Evolutionary conservation across 2,113 vertebrate species (phyloP).

Genomic region (Sula dactylatra): DNA sequence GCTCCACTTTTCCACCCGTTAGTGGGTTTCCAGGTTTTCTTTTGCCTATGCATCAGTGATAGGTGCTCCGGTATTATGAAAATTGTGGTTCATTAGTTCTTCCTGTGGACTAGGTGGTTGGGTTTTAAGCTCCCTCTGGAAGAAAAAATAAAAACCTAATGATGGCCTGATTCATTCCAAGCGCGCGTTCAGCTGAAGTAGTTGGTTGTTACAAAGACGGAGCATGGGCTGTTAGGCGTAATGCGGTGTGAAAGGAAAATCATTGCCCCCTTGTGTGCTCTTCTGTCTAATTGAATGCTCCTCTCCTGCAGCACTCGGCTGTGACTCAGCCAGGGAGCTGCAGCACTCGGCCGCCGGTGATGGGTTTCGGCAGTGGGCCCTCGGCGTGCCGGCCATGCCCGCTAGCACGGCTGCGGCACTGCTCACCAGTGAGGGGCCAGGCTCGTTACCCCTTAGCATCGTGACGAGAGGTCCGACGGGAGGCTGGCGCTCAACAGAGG

Average conservation of each 20-base stretch:
- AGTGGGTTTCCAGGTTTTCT: neutral
- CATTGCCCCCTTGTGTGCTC: constrained; percentile 37
- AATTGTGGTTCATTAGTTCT: neutral
- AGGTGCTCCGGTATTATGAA: neutral
- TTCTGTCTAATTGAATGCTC: constrained; percentile 43
- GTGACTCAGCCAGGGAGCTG: neutral
- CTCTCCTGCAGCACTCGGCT: neutral
- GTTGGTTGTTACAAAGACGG: neutral
- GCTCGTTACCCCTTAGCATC: rapidly evolving
- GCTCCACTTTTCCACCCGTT: neutral
- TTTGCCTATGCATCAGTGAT: neutral
- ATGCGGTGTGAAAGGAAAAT: constrained; percentile 46
- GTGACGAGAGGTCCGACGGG: rapidly evolving
- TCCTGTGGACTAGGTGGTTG: neutral
- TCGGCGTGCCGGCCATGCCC: rapidly evolving
- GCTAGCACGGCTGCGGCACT: rapidly evolving
- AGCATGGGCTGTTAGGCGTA: constrained; percentile 6
- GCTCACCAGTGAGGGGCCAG: rapidly evolving
- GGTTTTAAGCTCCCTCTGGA: neutral
- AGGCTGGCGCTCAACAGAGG: rapidly evolving
- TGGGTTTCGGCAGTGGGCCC: neutral
- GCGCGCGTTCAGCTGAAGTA: neutral
- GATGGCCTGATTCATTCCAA: neutral
- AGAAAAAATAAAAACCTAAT: neutral
- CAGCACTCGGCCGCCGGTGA: rapidly evolving